phyloP scores from a whole-genome alignment of 1,140 invertebrate genomes.

The Drosophila sechellia region DNA sequence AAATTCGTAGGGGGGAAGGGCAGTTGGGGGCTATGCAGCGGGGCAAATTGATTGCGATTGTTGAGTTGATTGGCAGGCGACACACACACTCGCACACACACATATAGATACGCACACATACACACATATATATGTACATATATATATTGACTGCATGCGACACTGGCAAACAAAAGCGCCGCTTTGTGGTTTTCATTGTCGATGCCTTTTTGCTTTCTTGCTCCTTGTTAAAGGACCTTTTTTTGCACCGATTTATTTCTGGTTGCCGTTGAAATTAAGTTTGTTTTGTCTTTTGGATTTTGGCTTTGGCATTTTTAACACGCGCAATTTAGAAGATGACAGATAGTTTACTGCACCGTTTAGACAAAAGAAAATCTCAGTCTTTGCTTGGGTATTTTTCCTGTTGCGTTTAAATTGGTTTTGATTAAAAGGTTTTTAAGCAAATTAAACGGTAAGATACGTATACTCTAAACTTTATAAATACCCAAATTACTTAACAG shows the following conservation, averaged over 20 bases:
- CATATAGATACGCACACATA: background rate
- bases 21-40: slow-evolving; percentile 38
- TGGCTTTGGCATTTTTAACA: slow-evolving; percentile 25
- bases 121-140: slow-evolving; percentile 20
- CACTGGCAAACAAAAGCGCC: slow-evolving; percentile 70
- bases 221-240: slow-evolving; percentile 24
- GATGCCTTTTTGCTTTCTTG: slow-evolving; percentile 14
- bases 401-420: background rate
- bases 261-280: slow-evolving; percentile 63
- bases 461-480: too few species aligned
- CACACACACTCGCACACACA: slow-evolving; percentile 31
- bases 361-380: slow-evolving; percentile 2
- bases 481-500: too few species aligned
- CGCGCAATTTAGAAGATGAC: slow-evolving; percentile 42
- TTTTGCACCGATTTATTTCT: slow-evolving; percentile 57
- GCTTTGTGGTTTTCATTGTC: slow-evolving; percentile 78
- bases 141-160: slow-evolving; percentile 68
- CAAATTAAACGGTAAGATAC: too few species aligned
- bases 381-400: slow-evolving; percentile 3
- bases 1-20: slow-evolving; percentile 3
- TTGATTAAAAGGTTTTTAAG: background rate
- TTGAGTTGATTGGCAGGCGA: slow-evolving; percentile 82
- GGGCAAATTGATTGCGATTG: slow-evolving; percentile 81
- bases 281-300: slow-evolving; percentile 36
- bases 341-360: slow-evolving; percentile 38